Evolutionary conservation across 1,140 invertebrate species (phyloP), one percentile per base, ranked within the genome.

Genomic region (Drosophila nebulosa): DNA sequence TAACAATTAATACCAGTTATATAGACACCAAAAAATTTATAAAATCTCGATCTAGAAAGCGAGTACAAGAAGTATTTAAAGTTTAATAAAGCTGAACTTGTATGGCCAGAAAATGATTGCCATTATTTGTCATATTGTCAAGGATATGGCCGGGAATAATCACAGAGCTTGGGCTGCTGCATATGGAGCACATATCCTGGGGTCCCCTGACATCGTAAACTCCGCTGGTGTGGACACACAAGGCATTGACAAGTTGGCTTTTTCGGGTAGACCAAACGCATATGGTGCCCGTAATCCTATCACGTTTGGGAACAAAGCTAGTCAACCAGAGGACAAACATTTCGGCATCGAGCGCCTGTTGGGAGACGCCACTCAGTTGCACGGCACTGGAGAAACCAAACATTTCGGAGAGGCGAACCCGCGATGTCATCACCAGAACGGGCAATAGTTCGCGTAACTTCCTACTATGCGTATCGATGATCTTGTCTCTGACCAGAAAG

Each of bases 281-380:
- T 9, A 90, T 16, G 10, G 71, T 89, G 14, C 58, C 75, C 1
- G 36, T 53, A 1, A 77, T 27, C 0, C 55, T 46, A 6, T 57
- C 4, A 24, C 73, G 57, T 0, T 56, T 51, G 2, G 78, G 79
- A 0, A 64, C 46, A 14, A 78, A 10, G 22, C 71, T 79, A 0
- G 78, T 78, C 7, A 90, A 24, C 89, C 86, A 90, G 3, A 90
- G 52, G 5, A 90, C 35, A 26, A 74, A 64, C 18, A 73, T 46
- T 14, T 88, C 63, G 0, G 21, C 18, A 5, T 74, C 63, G 0
- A 22, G 2, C 14, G 53, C 12, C 7, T 27, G 5, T 3, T 7
- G 1, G 12, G 24, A 4, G 0, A 12, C 1, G 3, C 7, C 5
- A 0, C 12, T 26, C 0, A 18, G 4, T n/a, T 12, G 1, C 0